These are phyloP conservation scores for Lochmaea capreae DNA, from an alignment of 2,888 invertebrate genomes.

Conservation along the genomic window DNA sequence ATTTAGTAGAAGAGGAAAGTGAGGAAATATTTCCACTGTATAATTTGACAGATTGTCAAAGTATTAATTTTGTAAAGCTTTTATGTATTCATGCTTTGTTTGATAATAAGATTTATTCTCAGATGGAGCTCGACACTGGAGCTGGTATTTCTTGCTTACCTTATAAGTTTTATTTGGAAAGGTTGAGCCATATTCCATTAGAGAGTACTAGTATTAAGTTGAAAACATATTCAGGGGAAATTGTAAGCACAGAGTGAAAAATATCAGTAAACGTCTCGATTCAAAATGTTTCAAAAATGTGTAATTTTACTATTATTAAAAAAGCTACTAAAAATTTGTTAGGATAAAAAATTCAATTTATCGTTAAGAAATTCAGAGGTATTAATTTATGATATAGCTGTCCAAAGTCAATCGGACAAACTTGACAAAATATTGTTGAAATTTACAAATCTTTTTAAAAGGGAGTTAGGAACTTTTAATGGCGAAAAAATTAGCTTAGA, in stretches of 20 bases:
- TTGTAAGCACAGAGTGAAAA: slow-evolving; percentile 1
- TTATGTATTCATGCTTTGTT: slow-evolving; percentile 5
- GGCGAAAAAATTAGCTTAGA: slow-evolving; percentile 24
- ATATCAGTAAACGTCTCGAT: background rate
- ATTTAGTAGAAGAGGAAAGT: slow-evolving; percentile 15
- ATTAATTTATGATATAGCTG: slow-evolving; percentile 10
- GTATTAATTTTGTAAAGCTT: slow-evolving; percentile 14
- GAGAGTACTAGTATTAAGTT: slow-evolving; percentile 7
- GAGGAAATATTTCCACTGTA: slow-evolving; percentile 10
- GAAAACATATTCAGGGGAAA: slow-evolving; percentile 4
- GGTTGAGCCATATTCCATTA: slow-evolving; percentile 9
- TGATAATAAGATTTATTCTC: slow-evolving; percentile 3
- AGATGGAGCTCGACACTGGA: slow-evolving; percentile 24
- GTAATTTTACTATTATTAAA: slow-evolving; percentile 10
- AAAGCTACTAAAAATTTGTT: slow-evolving; percentile 18
- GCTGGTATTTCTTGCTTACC: slow-evolving; percentile 23
- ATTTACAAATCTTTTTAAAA: slow-evolving; percentile 20
- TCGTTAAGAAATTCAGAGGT: slow-evolving; percentile 6
- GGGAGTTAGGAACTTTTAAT: slow-evolving; percentile 25
- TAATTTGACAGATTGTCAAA: background rate
- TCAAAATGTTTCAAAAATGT: slow-evolving; percentile 10
- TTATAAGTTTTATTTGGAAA: slow-evolving; percentile 10
- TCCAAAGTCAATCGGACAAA: slow-evolving; percentile 1
- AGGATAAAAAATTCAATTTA: slow-evolving; percentile 5
- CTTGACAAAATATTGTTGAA: slow-evolving; percentile 13